A percentile compares a stretch with the other conserved stretches of the same genome.
phyloP scores from a whole-genome alignment of 2,888 invertebrate species.

The Calameuta filiformis region DNA sequence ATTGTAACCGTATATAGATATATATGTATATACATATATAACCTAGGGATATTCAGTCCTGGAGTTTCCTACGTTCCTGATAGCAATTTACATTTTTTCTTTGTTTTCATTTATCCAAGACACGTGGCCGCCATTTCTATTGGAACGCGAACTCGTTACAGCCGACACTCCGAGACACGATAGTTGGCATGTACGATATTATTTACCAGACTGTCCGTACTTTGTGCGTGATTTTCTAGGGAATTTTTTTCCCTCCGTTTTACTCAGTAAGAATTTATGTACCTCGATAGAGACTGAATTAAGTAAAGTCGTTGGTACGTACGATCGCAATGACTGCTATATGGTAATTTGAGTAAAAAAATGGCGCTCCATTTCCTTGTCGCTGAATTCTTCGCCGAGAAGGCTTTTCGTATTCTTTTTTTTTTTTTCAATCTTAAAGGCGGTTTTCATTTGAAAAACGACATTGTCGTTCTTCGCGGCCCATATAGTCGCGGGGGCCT shows the following conservation, averaged over 20 bases:
- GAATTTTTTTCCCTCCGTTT: background rate
- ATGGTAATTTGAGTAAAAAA: background rate
- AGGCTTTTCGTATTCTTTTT: background rate
- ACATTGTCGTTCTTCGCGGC: background rate
- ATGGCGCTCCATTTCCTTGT: background rate
- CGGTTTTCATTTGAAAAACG: background rate
- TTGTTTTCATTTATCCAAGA: background rate
- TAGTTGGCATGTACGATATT: background rate
- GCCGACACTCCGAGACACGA: background rate
- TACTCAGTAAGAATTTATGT: background rate
- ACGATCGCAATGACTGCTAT: background rate
- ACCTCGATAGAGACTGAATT: background rate
- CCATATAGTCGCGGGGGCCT: background rate
- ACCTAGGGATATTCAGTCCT: background rate
- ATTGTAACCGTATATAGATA: background rate
- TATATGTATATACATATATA: background rate
- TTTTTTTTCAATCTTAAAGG: background rate
- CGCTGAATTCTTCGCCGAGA: background rate
- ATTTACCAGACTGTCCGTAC: background rate
- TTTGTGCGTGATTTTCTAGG: background rate
- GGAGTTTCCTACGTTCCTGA: background rate
- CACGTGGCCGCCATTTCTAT: background rate
- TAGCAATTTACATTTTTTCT: background rate
- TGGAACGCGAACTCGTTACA: background rate
- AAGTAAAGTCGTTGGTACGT: background rate